A percentile compares a stretch with the other conserved stretches of the same genome.
phyloP scores from a whole-genome alignment of 2,113 vertebrate species.

The Tragulus kanchil region DNA sequence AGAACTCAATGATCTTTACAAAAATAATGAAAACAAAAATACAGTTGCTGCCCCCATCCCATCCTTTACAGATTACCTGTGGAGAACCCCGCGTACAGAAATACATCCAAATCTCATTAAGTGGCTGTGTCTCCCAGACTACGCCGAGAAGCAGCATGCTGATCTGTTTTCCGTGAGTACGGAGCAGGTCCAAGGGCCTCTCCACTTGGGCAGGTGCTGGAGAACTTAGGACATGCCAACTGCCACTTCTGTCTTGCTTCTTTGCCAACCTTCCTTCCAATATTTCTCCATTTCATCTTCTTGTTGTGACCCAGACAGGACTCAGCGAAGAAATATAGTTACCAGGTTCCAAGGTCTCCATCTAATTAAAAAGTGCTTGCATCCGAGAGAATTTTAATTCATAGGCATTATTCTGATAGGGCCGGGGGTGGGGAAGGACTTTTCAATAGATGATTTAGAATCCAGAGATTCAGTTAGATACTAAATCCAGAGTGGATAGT shows the following conservation, averaged over 20 bases:
- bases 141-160: slow-evolving; percentile 88
- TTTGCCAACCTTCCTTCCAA: slow-evolving; percentile 23
- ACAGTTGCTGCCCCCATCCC: neutral
- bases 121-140: slow-evolving; percentile 90
- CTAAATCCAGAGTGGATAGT: slow-evolving; percentile 41
- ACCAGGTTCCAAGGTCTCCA: slow-evolving; percentile 76
- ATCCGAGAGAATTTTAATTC: slow-evolving; percentile 71
- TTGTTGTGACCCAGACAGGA: slow-evolving; percentile 53
- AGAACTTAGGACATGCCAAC: slow-evolving; percentile 23
- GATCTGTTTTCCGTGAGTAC: slow-evolving; percentile 89
- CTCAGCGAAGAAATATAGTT: slow-evolving; percentile 74
- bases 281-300: slow-evolving; percentile 65
- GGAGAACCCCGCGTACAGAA: slow-evolving; percentile 86
- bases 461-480: slow-evolving; percentile 48
- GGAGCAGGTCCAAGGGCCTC: neutral
- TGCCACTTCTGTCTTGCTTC: neutral
- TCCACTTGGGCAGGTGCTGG: neutral
- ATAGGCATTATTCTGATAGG: slow-evolving; percentile 64
- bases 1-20: slow-evolving; percentile 45
- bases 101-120: slow-evolving; percentile 90
- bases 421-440: neutral
- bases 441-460: slow-evolving; percentile 69
- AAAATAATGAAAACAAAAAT: slow-evolving; percentile 41
- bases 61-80: slow-evolving; percentile 88
- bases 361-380: slow-evolving; percentile 80